phyloP scores from a whole-genome alignment of 2,888 invertebrate genomes.

The Lepetodrilus schrolli region DNA sequence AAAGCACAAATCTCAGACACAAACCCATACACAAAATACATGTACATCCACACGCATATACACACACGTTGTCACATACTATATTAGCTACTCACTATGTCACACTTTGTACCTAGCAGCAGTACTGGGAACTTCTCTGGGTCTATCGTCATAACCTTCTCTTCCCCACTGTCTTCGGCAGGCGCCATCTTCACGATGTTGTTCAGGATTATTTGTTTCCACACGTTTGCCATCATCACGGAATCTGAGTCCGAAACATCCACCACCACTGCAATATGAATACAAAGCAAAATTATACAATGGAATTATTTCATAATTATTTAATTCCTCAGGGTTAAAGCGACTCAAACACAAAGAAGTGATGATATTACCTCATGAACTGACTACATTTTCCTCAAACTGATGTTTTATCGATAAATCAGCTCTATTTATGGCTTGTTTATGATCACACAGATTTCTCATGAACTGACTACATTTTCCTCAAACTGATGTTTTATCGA shows the following conservation, averaged over 20 bases:
- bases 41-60: too few relatives aligned
- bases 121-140: slow-evolving; percentile 62
- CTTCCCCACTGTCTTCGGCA: not conserved
- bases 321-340: too few relatives aligned
- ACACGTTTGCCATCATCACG: slow-evolving; percentile 65
- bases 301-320: too few relatives aligned
- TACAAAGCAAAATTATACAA: too few relatives aligned
- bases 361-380: too few relatives aligned
- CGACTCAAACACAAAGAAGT: too few relatives aligned
- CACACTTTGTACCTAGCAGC: slow-evolving; percentile 69
- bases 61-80: too few relatives aligned
- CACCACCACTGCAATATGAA: slow-evolving; percentile 69
- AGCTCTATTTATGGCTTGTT: not conserved
- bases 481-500: not conserved
- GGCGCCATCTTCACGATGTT: slow-evolving; percentile 49
- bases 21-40: too few relatives aligned
- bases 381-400: too few relatives aligned
- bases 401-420: too few relatives aligned
- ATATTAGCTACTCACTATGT: slow-evolving; percentile 64
- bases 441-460: not conserved
- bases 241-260: slow-evolving; percentile 60
- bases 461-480: not conserved
- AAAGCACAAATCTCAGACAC: too few relatives aligned
- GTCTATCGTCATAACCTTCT: slow-evolving; percentile 39
- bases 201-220: slow-evolving; percentile 65